Conservation (phyloP, 2,888 invertebrate genomes). For the Physocephala rufipes region DNA sequence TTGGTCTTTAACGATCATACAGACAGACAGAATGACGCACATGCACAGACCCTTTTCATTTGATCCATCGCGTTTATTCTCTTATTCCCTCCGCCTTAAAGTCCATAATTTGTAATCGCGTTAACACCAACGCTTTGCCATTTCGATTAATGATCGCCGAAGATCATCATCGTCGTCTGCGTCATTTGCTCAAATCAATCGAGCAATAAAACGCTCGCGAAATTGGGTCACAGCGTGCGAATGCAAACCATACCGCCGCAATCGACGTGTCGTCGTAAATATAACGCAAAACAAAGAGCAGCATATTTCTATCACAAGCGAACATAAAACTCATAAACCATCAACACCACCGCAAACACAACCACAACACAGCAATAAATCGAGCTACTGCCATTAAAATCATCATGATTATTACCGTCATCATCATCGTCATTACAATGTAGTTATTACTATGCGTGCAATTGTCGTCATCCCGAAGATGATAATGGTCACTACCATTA, state of each 20-base stretch:
- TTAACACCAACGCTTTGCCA: slow-evolving; percentile 19
- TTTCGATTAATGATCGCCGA: slow-evolving; percentile 23
- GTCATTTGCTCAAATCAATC: slow-evolving; percentile 17
- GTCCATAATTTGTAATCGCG: background rate
- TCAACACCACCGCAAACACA: background rate
- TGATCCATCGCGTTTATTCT: background rate
- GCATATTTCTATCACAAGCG: background rate
- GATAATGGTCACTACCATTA: no score
- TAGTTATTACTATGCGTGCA: background rate
- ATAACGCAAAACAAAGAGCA: no score
- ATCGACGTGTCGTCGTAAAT: background rate
- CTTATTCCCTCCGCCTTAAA: background rate
- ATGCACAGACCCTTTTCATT: no score
- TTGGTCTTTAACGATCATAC: no score
- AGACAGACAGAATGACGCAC: no score
- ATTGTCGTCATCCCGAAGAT: no score
- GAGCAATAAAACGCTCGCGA: slow-evolving; percentile 46
- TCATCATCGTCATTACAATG: background rate
- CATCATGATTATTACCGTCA: background rate
- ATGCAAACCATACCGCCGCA: slow-evolving; percentile 37
- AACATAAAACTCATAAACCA: slow-evolving; percentile 1
- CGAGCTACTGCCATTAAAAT: background rate
- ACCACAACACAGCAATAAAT: slow-evolving; percentile 5
- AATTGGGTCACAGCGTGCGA: slow-evolving; percentile 51
- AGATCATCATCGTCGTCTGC: background rate